These are phyloP conservation scores for Microctonus hyperodae DNA, from an alignment of 2,888 invertebrate genomes.

Conservation along the genomic window DNA sequence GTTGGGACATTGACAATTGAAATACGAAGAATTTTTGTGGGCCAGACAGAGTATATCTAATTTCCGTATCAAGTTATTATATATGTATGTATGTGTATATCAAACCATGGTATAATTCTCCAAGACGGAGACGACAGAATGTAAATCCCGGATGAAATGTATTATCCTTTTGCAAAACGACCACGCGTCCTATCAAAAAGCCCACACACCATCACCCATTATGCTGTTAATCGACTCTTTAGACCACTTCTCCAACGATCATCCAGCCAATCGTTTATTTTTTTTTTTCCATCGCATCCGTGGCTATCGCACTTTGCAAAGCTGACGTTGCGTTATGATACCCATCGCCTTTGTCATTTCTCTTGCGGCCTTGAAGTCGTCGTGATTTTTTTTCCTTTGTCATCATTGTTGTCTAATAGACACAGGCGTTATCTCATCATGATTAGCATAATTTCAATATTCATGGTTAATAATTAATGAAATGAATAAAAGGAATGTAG, in stretches of 20 bases:
- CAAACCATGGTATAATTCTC: constrained; percentile 29
- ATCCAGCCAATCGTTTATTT: constrained; percentile 18
- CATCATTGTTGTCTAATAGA: neutral
- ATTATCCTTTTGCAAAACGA: constrained; percentile 53
- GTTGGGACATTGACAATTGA: constrained; percentile 2
- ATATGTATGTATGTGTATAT: neutral
- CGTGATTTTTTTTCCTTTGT: neutral
- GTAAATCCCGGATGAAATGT: constrained; percentile 52
- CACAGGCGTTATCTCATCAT: neutral
- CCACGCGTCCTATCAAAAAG: constrained; percentile 53
- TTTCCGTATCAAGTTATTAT: constrained; percentile 18
- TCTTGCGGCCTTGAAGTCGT: neutral
- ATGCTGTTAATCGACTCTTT: constrained; percentile 47
- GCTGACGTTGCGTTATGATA: neutral
- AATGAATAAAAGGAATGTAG: neutral
- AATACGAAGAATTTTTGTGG: constrained; percentile 12
- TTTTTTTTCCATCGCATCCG: neutral
- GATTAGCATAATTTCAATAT: neutral
- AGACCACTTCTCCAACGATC: constrained; percentile 34
- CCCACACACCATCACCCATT: constrained; percentile 55
- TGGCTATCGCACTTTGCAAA: neutral
- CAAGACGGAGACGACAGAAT: constrained; percentile 24
- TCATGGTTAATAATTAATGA: neutral
- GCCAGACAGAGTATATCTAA: constrained; percentile 14
- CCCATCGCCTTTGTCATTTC: neutral